Conservation (phyloP, 2,888 invertebrate genomes). For the Uloborus plumipes region DNA sequence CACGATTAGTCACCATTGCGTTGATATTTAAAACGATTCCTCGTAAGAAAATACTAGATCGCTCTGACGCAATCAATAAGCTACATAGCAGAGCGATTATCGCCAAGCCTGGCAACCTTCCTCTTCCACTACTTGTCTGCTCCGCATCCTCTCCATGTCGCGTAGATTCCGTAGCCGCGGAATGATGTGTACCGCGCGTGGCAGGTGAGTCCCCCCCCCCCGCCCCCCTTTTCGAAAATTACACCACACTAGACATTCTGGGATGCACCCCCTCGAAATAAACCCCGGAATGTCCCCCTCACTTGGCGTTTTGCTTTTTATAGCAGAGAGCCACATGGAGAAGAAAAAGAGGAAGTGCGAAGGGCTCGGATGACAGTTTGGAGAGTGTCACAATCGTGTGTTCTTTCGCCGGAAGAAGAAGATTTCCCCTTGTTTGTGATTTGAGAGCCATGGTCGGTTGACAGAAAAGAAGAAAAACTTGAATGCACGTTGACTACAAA, state of each 20-base stretch:
- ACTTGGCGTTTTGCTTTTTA: constrained; percentile 46
- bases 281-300: constrained; percentile 29
- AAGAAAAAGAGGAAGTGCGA: constrained; percentile 11
- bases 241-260: constrained; percentile 34
- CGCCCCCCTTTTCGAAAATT: constrained; percentile 20
- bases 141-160: constrained; percentile 49
- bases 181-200: constrained; percentile 48
- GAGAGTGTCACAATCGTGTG: constrained; percentile 4
- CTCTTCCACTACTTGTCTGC: constrained; percentile 1
- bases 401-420: no score
- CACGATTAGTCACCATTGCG: no score
- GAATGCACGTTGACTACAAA: no score
- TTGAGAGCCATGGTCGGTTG: no score
- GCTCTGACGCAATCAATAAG: not conserved
- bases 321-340: constrained; percentile 14
- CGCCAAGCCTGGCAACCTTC: constrained; percentile 23
- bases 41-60: no score
- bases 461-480: no score
- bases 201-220: constrained; percentile 35
- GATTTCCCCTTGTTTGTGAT: no score
- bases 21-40: no score
- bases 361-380: constrained; percentile 24
- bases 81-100: constrained; percentile 1
- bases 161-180: constrained; percentile 38
- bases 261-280: constrained; percentile 36